Evolutionary conservation across 2,888 invertebrate genomes (phyloP).

Genomic region (Ectemnius continuus): DNA sequence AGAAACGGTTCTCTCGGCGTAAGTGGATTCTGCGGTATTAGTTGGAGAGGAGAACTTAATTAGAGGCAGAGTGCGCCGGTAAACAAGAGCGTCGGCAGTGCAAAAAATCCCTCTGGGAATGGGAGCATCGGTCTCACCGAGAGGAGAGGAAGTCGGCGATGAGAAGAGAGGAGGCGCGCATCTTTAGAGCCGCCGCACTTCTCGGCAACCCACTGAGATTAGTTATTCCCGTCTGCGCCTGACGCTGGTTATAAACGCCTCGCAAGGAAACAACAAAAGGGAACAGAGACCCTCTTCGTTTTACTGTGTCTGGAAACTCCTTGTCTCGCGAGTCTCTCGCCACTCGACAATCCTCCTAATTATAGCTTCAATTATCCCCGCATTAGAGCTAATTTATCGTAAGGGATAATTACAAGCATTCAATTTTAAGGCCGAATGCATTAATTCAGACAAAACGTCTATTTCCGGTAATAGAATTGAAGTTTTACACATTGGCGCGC

Average conservation of each 20-base stretch:
- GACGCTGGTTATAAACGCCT: slow-evolving; percentile 21
- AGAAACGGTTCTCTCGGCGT: not conserved
- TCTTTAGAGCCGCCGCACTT: no score
- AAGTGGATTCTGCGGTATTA: not conserved
- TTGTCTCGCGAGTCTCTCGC: no score
- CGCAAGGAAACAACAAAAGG: slow-evolving; percentile 32
- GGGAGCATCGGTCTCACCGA: not conserved
- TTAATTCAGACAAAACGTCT: no score
- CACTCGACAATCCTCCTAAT: no score
- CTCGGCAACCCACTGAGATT: slow-evolving; percentile 1
- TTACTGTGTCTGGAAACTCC: slow-evolving; percentile 43
- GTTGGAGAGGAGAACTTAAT: not conserved
- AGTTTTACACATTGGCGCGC: no score
- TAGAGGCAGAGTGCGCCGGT: not conserved
- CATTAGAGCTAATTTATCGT: no score
- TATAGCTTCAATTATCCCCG: no score
- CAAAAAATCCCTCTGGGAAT: slow-evolving; percentile 5
- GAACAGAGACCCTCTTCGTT: slow-evolving; percentile 33
- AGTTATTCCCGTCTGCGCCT: not conserved
- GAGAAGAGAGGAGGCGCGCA: no score
- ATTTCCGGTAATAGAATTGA: no score
- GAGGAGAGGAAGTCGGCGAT: not conserved
- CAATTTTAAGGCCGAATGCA: no score
- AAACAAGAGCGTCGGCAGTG: not conserved
- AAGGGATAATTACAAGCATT: no score